Conservation (phyloP, 1,140 invertebrate genomes). For the Holcopasites calliopsidis region DNA sequence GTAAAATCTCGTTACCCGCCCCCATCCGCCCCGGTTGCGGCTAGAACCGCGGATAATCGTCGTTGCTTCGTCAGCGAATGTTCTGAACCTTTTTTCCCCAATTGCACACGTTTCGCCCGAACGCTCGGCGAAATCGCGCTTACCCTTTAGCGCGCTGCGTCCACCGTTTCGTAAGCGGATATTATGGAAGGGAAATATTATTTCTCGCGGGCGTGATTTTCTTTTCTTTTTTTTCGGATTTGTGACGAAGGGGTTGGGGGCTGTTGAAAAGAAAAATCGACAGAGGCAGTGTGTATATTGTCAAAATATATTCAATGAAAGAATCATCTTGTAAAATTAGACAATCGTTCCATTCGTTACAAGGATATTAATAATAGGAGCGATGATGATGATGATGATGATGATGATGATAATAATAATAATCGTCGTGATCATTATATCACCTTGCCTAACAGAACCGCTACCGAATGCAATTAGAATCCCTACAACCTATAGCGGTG, state of each 20-base stretch:
- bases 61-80: background rate
- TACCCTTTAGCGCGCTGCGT: no score
- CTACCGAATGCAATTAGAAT: conserved; percentile 72
- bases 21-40: background rate
- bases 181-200: no score
- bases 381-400: conserved; percentile 66
- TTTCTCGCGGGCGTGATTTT: background rate
- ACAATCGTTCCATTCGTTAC: conserved; percentile 68
- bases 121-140: background rate
- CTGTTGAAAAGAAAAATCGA: conserved; percentile 17
- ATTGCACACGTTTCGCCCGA: background rate
- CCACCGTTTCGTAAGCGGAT: no score
- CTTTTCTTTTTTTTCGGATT: background rate
- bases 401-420: conserved; percentile 69
- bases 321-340: conserved; percentile 73
- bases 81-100: background rate
- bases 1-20: background rate
- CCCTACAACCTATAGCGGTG: conserved; percentile 66
- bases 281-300: conserved; percentile 62
- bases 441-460: conserved; percentile 66
- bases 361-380: conserved; percentile 64
- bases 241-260: background rate
- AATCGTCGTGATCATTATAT: conserved; percentile 64
- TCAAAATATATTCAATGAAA: conserved; percentile 76
- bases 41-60: background rate